Evolutionary conservation across 2,888 invertebrate species (phyloP), one percentile per base, ranked within the genome.

Genomic region (Calameuta filiformis): DNA sequence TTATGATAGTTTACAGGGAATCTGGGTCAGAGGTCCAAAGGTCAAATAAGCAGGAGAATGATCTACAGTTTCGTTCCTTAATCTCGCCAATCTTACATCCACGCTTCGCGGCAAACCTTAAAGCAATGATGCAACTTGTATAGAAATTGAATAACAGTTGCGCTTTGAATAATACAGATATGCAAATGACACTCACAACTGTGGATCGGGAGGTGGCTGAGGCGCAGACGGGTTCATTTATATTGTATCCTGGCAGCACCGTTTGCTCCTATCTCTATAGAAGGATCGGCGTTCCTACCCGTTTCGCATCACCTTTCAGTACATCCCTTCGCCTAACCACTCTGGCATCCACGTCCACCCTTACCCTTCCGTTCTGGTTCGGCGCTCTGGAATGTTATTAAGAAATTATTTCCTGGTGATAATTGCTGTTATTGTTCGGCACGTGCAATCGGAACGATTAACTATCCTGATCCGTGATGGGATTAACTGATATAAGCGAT

Each of bases 131-230:
- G 87, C 86, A 87, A 87, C 87, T 86, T 85, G 83, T 86, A 85
- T 85, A 86, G 88, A 87, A 90, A 89, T 90, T 90, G 88, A 90
- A 90, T 90, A 90, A 90, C 88, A 88, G 87, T 86, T 85, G 86
- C 82, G 87, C 84, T 88, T 90, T 90, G 89, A 90, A 90, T 90
- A 90, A 90, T 90, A 90, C 84, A 90, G 89, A 87, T 89, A 90
- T 89, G 89, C 87, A 90, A 89, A 90, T 90, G 88, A 81, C 83
- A 82, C 81, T 78, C 80, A 56, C 23, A 82, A 83, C 69, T 80
- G 79, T 77, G 74, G 80, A 76, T 68, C 56, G 73, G 75, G 80
- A 79, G 81, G 74, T 75, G 83, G 78, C 77, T 79, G 83, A 79
- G 79, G 83, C 82, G 84, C 83, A 86, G 87, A 85, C 86, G 83